These are phyloP conservation scores for Cosmia trapezina DNA, from an alignment of 2,888 invertebrate species.

Conservation along the genomic window DNA sequence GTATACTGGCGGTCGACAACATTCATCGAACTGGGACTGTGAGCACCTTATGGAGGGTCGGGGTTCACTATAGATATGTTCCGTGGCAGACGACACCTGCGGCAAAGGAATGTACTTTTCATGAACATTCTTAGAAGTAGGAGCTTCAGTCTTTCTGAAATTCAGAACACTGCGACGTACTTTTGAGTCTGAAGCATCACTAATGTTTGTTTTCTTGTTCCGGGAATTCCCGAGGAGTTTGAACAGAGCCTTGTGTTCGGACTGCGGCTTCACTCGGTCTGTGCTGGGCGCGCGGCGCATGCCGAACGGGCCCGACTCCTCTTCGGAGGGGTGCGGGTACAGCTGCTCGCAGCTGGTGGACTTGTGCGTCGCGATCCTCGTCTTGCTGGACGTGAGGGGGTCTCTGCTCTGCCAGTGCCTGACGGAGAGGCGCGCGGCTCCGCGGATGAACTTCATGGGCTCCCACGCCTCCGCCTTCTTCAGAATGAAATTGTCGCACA, in stretches of 20 bases:
- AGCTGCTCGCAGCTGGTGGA: constrained; percentile 89
- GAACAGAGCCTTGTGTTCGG: constrained; percentile 85
- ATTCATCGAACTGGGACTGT: constrained; percentile 81
- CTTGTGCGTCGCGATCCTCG: constrained; percentile 82
- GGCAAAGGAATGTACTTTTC: constrained; percentile 88
- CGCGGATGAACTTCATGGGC: constrained; percentile 87
- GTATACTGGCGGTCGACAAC: constrained; percentile 86
- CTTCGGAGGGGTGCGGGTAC: constrained; percentile 82
- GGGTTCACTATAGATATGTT: constrained; percentile 86
- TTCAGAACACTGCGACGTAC: constrained; percentile 84
- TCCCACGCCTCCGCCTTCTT: constrained; percentile 89
- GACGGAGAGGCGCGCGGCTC: constrained; percentile 88
- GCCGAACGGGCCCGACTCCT: constrained; percentile 81
- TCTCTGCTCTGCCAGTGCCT: constrained; percentile 89
- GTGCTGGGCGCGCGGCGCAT: constrained; percentile 88
- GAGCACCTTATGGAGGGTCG: constrained; percentile 78
- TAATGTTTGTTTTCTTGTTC: constrained; percentile 81
- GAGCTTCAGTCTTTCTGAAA: constrained; percentile 82
- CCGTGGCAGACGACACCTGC: constrained; percentile 79
- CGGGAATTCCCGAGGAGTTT: constrained; percentile 86
- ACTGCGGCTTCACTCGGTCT: constrained; percentile 83
- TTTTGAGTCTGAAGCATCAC: constrained; percentile 82
- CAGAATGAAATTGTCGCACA: constrained; percentile 90
- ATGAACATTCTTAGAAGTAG: constrained; percentile 82
- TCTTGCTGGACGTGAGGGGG: constrained; percentile 84